These are phyloP conservation scores for Andrena dorsata DNA, from an alignment of 2,888 invertebrate genomes.

Conservation along the genomic window DNA sequence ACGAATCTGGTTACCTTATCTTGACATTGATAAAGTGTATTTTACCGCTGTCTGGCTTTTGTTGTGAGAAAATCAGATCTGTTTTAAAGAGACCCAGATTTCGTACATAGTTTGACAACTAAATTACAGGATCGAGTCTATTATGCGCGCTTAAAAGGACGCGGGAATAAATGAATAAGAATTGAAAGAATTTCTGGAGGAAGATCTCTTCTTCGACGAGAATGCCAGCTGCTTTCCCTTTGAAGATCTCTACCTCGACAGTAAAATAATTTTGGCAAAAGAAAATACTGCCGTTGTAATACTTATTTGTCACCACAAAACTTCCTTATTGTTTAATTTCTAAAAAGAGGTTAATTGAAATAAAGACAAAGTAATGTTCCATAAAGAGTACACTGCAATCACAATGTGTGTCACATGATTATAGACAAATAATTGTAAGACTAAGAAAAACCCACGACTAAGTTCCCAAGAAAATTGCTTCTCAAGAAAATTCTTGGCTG, in stretches of 20 bases:
- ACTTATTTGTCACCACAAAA: too few relatives aligned
- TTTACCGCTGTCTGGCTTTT: not conserved
- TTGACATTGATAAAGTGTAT: not conserved
- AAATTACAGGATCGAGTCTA: too few relatives aligned
- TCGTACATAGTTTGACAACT: too few relatives aligned
- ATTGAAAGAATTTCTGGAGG: too few relatives aligned
- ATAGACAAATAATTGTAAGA: not conserved
- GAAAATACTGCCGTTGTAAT: too few relatives aligned
- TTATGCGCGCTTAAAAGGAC: too few relatives aligned
- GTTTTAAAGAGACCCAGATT: too few relatives aligned
- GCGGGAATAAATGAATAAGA: too few relatives aligned
- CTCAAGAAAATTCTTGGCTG: not conserved
- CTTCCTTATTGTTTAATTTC: not conserved
- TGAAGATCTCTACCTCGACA: too few relatives aligned
- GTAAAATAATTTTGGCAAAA: too few relatives aligned
- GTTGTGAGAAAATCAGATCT: not conserved
- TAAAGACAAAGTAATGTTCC: not conserved
- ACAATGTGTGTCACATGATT: not conserved
- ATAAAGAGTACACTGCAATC: not conserved
- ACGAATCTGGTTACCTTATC: conserved; percentile 21
- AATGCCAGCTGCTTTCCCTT: too few relatives aligned
- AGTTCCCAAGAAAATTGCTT: not conserved
- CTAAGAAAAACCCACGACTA: not conserved
- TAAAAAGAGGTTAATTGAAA: not conserved
- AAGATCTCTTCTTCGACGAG: too few relatives aligned